Evolutionary conservation across 2,113 vertebrate genomes (phyloP).

Genomic region (Passerina amoena): DNA sequence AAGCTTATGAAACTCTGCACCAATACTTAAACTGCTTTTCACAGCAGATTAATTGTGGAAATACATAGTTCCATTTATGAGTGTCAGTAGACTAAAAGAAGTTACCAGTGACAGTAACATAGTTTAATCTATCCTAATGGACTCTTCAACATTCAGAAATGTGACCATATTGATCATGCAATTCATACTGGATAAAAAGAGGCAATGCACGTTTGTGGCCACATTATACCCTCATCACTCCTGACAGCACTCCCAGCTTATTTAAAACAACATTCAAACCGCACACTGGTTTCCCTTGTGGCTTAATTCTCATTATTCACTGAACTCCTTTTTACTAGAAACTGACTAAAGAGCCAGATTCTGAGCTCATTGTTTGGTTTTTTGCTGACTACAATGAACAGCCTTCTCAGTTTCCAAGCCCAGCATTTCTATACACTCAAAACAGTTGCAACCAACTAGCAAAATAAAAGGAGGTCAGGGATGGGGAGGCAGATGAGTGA

Average conservation of each 20-base stretch:
- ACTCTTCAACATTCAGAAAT: neutral
- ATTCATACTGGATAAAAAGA: neutral
- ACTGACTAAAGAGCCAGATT: slow-evolving; percentile 67
- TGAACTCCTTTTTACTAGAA: slow-evolving; percentile 68
- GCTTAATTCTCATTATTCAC: slow-evolving; percentile 61
- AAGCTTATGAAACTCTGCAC: neutral
- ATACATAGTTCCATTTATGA: neutral
- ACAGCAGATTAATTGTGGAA: neutral
- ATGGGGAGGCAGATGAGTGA: neutral
- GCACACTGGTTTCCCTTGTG: slow-evolving; percentile 33
- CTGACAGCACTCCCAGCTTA: slow-evolving; percentile 36
- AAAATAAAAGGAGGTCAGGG: slow-evolving; percentile 40
- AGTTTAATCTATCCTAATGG: neutral
- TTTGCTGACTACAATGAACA: slow-evolving; percentile 62
- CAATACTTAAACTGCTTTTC: neutral
- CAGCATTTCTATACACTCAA: slow-evolving; percentile 57
- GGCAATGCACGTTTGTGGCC: neutral
- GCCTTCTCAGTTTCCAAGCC: slow-evolving; percentile 60
- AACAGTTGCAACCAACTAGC: slow-evolving; percentile 47
- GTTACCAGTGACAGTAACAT: neutral
- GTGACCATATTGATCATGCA: neutral
- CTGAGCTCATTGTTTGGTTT: slow-evolving; percentile 71
- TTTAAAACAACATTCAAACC: slow-evolving; percentile 60
- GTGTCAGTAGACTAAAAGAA: neutral
- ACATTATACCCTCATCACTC: slow-evolving; percentile 8